Percentiles rank a stretch among this genome's conserved stretches.
Conservation (phyloP, 2,113 vertebrate genomes). For the Orientallactaga bullata region DNA sequence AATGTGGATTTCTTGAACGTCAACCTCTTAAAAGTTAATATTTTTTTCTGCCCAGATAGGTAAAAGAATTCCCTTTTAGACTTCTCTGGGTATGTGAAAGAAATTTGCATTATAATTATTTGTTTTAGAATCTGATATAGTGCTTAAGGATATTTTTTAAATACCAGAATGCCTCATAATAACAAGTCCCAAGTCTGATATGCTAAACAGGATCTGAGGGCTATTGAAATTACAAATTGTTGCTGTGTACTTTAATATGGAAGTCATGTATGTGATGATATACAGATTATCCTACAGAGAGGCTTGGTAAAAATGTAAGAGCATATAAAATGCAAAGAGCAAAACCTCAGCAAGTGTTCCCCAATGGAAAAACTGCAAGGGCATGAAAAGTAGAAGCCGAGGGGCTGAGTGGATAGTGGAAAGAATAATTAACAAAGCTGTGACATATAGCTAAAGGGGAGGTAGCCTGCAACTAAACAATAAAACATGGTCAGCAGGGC, state of each 20-base stretch:
- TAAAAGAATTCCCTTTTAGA: constrained; percentile 65
- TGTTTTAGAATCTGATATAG: constrained; percentile 71
- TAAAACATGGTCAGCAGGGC: constrained; percentile 56
- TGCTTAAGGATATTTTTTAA: constrained; percentile 78
- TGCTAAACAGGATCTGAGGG: constrained; percentile 79
- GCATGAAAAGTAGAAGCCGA: constrained; percentile 68
- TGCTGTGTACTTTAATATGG: constrained; percentile 73
- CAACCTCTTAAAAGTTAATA: constrained; percentile 67
- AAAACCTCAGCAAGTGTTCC: constrained; percentile 65
- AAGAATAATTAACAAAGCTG: constrained; percentile 67
- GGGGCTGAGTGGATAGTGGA: constrained; percentile 67
- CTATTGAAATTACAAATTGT: constrained; percentile 78
- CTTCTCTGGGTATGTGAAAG: constrained; percentile 57
- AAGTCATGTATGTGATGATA: constrained; percentile 79
- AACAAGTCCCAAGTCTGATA: constrained; percentile 62
- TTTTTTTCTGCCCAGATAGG: constrained; percentile 71
- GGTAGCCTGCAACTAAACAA: constrained; percentile 19
- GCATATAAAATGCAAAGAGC: constrained; percentile 77
- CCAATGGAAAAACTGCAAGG: constrained; percentile 64
- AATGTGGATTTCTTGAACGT: constrained; percentile 73
- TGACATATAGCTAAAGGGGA: constrained; percentile 58
- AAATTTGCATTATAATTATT: constrained; percentile 77
- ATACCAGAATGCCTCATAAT: constrained; percentile 58
- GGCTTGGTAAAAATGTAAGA: constrained; percentile 77
- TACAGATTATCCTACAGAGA: constrained; percentile 79